Percentiles rank a stretch among this genome's conserved stretches.
phyloP scores from a whole-genome alignment of 2,113 vertebrate species.

The Corythoichthys haematopterus region DNA sequence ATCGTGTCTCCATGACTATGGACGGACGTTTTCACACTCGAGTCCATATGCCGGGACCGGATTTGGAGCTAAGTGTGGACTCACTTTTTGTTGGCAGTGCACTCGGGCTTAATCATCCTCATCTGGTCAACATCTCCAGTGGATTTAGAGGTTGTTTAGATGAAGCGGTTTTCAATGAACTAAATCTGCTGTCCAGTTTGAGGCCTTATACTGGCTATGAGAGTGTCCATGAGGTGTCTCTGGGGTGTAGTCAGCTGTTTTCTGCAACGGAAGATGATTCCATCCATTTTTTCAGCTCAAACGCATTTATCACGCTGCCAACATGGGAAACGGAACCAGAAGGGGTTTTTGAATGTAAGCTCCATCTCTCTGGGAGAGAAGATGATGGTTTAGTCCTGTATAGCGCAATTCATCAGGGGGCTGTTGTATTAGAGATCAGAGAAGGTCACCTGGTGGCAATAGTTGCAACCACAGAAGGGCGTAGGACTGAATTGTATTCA shows the following conservation, averaged over 20 bases:
- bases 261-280: slow-evolving; percentile 78
- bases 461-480: slow-evolving; percentile 59
- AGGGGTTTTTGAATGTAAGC: slow-evolving; percentile 70
- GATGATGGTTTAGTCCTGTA: slow-evolving; percentile 78
- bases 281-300: slow-evolving; percentile 83
- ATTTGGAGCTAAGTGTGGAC: slow-evolving; percentile 72
- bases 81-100: slow-evolving; percentile 76
- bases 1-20: slow-evolving; percentile 69
- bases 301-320: slow-evolving; percentile 78
- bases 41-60: slow-evolving; percentile 62
- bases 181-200: slow-evolving; percentile 75
- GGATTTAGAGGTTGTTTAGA: slow-evolving; percentile 82
- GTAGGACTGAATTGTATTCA: slow-evolving; percentile 69
- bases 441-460: slow-evolving; percentile 72
- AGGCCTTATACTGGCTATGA: slow-evolving; percentile 76
- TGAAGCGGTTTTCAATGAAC: slow-evolving; percentile 77
- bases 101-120: slow-evolving; percentile 61
- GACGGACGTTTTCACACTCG: slow-evolving; percentile 66
- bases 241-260: slow-evolving; percentile 82
- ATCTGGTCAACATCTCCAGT: slow-evolving; percentile 44
- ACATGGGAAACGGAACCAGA: slow-evolving; percentile 65
- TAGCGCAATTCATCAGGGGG: slow-evolving; percentile 66
- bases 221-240: slow-evolving; percentile 78
- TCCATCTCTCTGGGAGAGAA: slow-evolving; percentile 65
- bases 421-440: slow-evolving; percentile 80